A percentile compares a stretch with the other conserved stretches of the same genome.
Evolutionary conservation across 1,140 invertebrate genomes (phyloP).

Genomic region (Bradysia coprophila): DNA sequence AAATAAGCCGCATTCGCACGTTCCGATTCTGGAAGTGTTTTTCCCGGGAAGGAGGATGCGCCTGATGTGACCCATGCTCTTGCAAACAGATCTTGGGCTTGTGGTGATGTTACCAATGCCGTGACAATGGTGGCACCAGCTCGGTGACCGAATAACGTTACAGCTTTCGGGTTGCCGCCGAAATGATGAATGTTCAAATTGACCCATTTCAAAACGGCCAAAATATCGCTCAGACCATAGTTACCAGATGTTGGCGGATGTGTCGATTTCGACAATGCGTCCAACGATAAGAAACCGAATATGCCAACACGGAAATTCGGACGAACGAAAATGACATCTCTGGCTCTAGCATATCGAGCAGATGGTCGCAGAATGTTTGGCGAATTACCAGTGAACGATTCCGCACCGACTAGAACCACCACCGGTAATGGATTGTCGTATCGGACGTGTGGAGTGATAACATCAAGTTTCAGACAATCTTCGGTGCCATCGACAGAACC

Average conservation of each 20-base stretch:
- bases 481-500: slow-evolving; percentile 46
- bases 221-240: slow-evolving; percentile 64
- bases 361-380: slow-evolving; percentile 42
- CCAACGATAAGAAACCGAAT: slow-evolving; percentile 59
- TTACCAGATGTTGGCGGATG: slow-evolving; percentile 67
- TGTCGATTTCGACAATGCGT: slow-evolving; percentile 42
- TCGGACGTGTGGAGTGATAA: slow-evolving; percentile 50
- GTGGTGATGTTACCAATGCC: slow-evolving; percentile 35
- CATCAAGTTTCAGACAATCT: slow-evolving; percentile 63
- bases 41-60: slow-evolving; percentile 44
- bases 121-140: slow-evolving; percentile 62
- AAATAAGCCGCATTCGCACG: slow-evolving; percentile 37
- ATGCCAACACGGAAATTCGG: slow-evolving; percentile 62
- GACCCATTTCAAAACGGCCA: slow-evolving; percentile 61
- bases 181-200: slow-evolving; percentile 63
- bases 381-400: slow-evolving; percentile 51
- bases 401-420: slow-evolving; percentile 61
- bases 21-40: slow-evolving; percentile 36
- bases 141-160: slow-evolving; percentile 63
- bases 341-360: slow-evolving; percentile 42
- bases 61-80: slow-evolving; percentile 56
- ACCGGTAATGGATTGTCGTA: slow-evolving; percentile 59
- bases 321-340: slow-evolving; percentile 64
- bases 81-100: slow-evolving; percentile 39
- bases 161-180: slow-evolving; percentile 52